phyloP scores from a whole-genome alignment of 1,140 invertebrate genomes.

The Zaprionus africanus region DNA sequence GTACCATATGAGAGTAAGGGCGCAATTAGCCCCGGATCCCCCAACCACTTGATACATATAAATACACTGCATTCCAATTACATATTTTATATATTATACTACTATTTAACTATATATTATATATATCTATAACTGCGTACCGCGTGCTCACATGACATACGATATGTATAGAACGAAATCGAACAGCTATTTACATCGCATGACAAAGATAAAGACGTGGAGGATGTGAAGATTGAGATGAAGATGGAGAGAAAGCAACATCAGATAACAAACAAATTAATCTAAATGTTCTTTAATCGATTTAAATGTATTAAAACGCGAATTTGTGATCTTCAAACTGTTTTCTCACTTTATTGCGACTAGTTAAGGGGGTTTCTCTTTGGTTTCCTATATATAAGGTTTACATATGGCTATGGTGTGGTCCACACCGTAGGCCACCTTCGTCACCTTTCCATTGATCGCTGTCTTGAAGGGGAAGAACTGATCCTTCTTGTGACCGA shows the following conservation, averaged over 20 bases:
- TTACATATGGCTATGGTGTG: constrained; percentile 92
- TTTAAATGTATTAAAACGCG: constrained; percentile 82
- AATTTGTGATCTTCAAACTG: constrained; percentile 78
- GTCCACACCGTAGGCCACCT: constrained; percentile 92
- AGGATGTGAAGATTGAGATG: not conserved
- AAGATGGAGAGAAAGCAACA: constrained; percentile 37
- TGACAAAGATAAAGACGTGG: not conserved
- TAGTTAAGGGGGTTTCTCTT: not conserved
- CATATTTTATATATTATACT: constrained; percentile 78
- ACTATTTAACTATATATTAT: constrained; percentile 65
- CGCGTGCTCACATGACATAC: constrained; percentile 26
- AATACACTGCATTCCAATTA: constrained; percentile 68
- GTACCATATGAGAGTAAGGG: constrained; percentile 33
- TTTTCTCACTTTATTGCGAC: constrained; percentile 8
- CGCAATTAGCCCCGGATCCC: constrained; percentile 8
- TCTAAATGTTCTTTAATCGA: constrained; percentile 82
- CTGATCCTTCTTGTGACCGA: constrained; percentile 92
- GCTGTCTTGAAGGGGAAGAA: constrained; percentile 94
- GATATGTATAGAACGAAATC: constrained; percentile 55
- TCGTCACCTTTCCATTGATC: constrained; percentile 89
- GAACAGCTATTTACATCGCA: constrained; percentile 45
- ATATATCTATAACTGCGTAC: constrained; percentile 55
- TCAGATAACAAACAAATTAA: constrained; percentile 63
- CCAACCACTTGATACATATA: constrained; percentile 45
- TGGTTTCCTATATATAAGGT: constrained; percentile 87